Percentiles rank a stretch among this genome's conserved stretches.
Conservation (phyloP, 1,140 invertebrate genomes). For the Pectinophora gossypiella region DNA sequence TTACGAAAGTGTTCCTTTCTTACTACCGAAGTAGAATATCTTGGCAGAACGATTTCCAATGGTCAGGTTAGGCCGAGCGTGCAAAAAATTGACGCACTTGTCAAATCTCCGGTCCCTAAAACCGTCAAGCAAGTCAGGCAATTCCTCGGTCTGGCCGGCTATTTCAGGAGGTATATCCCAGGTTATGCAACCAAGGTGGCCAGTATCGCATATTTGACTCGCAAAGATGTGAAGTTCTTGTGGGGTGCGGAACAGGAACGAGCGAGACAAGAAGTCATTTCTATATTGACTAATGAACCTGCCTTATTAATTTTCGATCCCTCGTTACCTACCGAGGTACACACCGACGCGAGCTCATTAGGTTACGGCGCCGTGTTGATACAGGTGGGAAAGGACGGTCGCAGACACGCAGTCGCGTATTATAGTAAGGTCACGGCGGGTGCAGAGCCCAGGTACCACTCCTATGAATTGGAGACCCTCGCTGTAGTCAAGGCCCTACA, state of each 20-base stretch:
- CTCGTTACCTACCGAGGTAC: conserved; percentile 25
- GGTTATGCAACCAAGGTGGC: conserved; percentile 18
- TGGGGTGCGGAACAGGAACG: conserved; percentile 5
- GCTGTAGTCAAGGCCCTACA: conserved; percentile 15
- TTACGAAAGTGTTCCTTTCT: conserved; percentile 5
- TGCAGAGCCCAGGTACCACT: conserved; percentile 26
- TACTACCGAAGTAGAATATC: conserved; percentile 1
- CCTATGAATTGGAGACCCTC: conserved; percentile 31
- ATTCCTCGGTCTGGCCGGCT: too few relatives aligned
- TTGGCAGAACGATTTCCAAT: conserved; percentile 3
- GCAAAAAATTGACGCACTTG: too few relatives aligned
- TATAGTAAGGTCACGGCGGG: conserved; percentile 22
- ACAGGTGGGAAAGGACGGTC: conserved; percentile 16
- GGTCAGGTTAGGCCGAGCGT: too few relatives aligned
- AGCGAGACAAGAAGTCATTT: conserved; percentile 2
- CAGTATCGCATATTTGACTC: conserved; percentile 23
- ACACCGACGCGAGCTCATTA: conserved; percentile 34
- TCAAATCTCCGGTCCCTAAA: conserved; percentile 23
- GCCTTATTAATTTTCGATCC: conserved; percentile 26
- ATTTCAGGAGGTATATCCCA: too few relatives aligned
- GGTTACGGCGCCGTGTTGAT: conserved; percentile 30
- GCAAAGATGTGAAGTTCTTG: conserved; percentile 12
- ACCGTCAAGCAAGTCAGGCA: conserved; percentile 28
- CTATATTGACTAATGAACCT: conserved; percentile 10
- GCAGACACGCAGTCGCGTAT: conserved; percentile 27